Base-by-base conservation (phyloP, 2,888 invertebrate genomes). In the Hyppa rectilinea region DNA sequence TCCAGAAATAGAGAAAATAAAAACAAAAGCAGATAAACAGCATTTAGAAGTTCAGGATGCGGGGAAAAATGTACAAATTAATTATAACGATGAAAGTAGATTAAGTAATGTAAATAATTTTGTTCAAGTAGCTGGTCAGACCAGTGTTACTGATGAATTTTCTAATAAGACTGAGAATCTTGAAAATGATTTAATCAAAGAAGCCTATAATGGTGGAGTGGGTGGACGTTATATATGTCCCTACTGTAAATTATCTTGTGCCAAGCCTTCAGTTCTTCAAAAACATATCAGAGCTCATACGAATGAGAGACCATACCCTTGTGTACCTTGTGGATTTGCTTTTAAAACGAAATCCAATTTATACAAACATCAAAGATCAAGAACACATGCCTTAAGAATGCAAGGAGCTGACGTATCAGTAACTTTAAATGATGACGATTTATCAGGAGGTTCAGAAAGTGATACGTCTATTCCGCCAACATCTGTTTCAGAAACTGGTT, bases 281-380 rank as follows among this genome's bases (percentile, higher is more conserved):
- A 99, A 99, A 96, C 99, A 99, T 96, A 98, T 99, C 92, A 97
- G 99, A 89, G 98, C 98, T 75, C 99, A 99, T 93, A 99, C 99
- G 56, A 98, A 98, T 91, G 99, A 99, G 94, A 96, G 99, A 87
- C 99, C 99, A 71, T 99, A 97, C 95, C 99, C 99, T 38, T 99
- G 99, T 95, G 96, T 97, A 87, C 97, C 98, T 82, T 99, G 99
- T 93, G 98, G 98, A 82, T 98, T 99, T 94, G 98, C 98, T 87
- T 99, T 99, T 95, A 99, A 99, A 94, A 99, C 99, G 31, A 98
- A 98, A 92, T 98, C 98, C 87, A 99, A 99, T 93, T 96, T 99
- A 83, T 99, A 98, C 92, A 99, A 99, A 93, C 99, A 99, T 93
- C 97, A 98, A 92, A 96, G 98, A 92, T 97, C 97, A 59, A 96